Evolutionary conservation across 2,113 vertebrate genomes (phyloP).

Genomic region (Excalfactoria chinensis): DNA sequence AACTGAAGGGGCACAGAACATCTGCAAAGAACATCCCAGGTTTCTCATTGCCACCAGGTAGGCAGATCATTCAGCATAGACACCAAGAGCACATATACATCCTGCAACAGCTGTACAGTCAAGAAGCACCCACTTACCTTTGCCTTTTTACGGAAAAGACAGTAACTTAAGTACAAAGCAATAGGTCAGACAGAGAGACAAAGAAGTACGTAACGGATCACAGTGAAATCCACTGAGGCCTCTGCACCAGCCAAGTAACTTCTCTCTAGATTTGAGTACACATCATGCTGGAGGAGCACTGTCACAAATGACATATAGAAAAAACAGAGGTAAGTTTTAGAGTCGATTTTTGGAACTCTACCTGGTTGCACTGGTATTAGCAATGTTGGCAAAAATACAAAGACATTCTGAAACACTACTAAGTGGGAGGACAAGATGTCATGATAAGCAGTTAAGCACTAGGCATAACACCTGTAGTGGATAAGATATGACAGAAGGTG

Average conservation of each 20-base stretch:
- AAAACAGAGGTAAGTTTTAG: neutral
- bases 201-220: neutral
- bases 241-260: neutral
- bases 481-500: neutral
- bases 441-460: neutral
- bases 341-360: neutral
- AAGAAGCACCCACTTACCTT: neutral
- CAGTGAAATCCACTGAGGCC: neutral
- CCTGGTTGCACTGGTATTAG: neutral
- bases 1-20: neutral
- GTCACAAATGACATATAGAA: fast-evolving
- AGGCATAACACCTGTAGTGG: neutral
- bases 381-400: neutral
- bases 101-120: neutral
- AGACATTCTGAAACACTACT: neutral
- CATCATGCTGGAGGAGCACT: neutral
- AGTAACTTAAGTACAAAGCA: neutral
- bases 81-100: neutral
- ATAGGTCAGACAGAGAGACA: neutral
- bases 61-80: neutral
- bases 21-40: neutral
- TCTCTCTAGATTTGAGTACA: neutral
- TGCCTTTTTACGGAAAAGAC: neutral
- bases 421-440: neutral
- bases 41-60: neutral